Percentiles rank a stretch among this genome's conserved stretches.
These are phyloP conservation scores for Dipus sagitta DNA, from an alignment of 2,797 vertebrate genomes.

Conservation along the genomic window DNA sequence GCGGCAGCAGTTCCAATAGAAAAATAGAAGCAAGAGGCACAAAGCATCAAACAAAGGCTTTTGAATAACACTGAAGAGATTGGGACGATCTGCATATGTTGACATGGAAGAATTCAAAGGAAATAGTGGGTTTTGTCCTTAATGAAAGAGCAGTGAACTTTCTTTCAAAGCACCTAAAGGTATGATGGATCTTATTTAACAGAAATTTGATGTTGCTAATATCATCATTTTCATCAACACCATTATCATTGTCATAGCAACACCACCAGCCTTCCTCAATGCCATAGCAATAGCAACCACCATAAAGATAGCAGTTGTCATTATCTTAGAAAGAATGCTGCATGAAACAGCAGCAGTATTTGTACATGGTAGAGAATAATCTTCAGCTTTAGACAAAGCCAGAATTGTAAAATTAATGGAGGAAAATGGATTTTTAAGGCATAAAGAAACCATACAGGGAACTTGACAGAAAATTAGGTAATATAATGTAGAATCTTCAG, in stretches of 20 bases:
- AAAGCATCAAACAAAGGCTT: not conserved
- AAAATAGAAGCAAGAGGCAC: not conserved
- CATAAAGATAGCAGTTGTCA: not conserved
- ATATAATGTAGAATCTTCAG: constrained; percentile 2
- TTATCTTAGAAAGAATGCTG: not conserved
- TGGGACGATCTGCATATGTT: not conserved
- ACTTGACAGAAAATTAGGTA: constrained; percentile 31
- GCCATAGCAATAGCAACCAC: not conserved
- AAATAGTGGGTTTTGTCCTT: not conserved
- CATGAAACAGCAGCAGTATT: not conserved
- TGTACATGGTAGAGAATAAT: not conserved
- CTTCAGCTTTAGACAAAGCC: not conserved
- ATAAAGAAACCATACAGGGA: not conserved
- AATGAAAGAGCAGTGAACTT: not conserved
- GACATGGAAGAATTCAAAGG: not conserved
- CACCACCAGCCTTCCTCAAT: not conserved
- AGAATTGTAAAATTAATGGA: not conserved
- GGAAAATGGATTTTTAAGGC: not conserved
- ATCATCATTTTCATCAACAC: not conserved
- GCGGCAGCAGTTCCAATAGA: fast-evolving
- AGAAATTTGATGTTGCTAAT: not conserved
- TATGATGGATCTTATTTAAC: not conserved
- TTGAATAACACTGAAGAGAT: not conserved
- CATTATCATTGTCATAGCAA: not conserved
- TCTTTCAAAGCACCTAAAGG: not conserved